Evolutionary conservation across 2,797 vertebrate species (phyloP).

Genomic region (Girardinus metallicus): DNA sequence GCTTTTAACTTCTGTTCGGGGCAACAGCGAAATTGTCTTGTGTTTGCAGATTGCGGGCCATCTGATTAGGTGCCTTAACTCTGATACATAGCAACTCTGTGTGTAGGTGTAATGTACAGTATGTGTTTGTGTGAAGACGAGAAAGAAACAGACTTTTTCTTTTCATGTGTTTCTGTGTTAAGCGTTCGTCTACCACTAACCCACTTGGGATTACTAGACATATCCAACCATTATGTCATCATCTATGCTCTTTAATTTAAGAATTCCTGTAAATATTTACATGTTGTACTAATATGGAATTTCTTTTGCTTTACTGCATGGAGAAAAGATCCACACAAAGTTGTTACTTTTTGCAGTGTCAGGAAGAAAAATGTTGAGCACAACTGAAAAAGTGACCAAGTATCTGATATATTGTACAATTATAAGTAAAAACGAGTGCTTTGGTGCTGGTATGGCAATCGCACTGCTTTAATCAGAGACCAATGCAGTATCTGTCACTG

Average conservation of each 20-base stretch:
- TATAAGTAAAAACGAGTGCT: conserved; percentile 10
- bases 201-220: conserved; percentile 15
- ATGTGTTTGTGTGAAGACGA: conserved; percentile 20
- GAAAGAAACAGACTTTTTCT: conserved; percentile 19
- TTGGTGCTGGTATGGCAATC: background rate
- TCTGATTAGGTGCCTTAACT: conserved; percentile 54
- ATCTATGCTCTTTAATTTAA: conserved; percentile 5
- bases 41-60: conserved; percentile 41
- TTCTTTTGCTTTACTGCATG: background rate
- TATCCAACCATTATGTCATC: background rate
- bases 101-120: conserved; percentile 45
- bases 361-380: background rate
- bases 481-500: conserved; percentile 5
- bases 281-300: conserved; percentile 4
- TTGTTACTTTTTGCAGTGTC: background rate
- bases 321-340: background rate
- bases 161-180: conserved; percentile 40
- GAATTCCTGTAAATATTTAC: background rate
- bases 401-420: background rate
- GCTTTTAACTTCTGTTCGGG: background rate
- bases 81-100: conserved; percentile 12
- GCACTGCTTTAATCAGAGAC: conserved; percentile 11
- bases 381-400: background rate
- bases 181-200: conserved; percentile 16
- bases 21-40: conserved; percentile 36